Conservation (phyloP, 2,113 vertebrate genomes). For the Zapus hudsonius region DNA sequence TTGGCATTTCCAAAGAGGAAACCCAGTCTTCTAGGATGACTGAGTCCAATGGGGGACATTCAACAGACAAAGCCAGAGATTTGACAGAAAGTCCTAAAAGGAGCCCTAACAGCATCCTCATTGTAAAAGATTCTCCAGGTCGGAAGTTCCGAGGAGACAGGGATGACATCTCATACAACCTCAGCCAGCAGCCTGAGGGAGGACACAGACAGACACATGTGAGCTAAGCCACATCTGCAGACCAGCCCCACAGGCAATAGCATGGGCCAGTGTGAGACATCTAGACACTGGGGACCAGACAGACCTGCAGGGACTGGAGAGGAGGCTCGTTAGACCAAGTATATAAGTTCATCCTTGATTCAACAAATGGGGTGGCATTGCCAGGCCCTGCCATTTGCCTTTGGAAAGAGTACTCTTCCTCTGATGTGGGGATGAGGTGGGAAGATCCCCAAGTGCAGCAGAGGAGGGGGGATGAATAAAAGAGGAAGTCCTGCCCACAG, state of each 20-base stretch:
- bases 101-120: not conserved
- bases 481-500: not conserved
- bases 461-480: not conserved
- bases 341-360: not conserved
- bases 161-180: not conserved
- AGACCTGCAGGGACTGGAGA: not conserved
- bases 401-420: not conserved
- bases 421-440: not conserved
- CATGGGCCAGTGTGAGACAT: fast-evolving
- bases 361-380: not conserved
- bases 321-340: fast-evolving
- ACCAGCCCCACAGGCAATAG: no score
- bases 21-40: not conserved
- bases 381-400: not conserved
- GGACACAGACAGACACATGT: fast-evolving
- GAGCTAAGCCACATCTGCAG: not conserved
- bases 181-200: not conserved
- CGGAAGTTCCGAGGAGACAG: not conserved
- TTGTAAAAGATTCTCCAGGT: not conserved
- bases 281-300: not conserved
- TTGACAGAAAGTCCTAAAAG: not conserved
- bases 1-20: not conserved
- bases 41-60: not conserved
- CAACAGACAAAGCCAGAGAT: not conserved
- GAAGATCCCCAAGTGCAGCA: fast-evolving